A percentile compares a stretch with the other conserved stretches of the same genome.
phyloP scores from a whole-genome alignment of 53 echinoderm and acorn worm species.

The Arbacia lixula region DNA sequence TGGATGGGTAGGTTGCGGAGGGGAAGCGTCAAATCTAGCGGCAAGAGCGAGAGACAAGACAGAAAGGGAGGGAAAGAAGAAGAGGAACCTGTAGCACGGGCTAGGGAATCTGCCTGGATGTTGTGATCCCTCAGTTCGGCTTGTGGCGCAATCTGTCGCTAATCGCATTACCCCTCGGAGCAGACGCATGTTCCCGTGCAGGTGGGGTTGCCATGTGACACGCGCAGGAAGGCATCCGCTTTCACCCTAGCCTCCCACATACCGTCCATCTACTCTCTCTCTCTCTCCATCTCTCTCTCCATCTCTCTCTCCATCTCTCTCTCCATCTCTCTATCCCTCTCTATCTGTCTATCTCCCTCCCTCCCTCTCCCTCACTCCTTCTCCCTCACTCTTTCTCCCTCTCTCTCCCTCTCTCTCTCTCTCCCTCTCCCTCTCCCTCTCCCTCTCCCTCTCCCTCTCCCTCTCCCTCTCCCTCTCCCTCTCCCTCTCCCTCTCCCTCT shows the following conservation, averaged over 20 bases:
- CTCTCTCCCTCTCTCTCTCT: neutral
- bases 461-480: neutral
- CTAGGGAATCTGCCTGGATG: neutral
- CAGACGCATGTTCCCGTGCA: conserved; percentile 38
- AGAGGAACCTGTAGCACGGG: too few relatives aligned
- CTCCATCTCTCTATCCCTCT: neutral
- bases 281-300: neutral
- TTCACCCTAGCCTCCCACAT: conserved; percentile 30
- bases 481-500: neutral
- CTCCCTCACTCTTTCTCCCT: neutral
- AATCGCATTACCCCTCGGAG: conserved; percentile 37
- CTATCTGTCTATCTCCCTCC: neutral
- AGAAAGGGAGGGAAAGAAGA: too few relatives aligned
- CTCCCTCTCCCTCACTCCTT: neutral
- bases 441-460: neutral
- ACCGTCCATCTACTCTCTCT: conserved; percentile 4
- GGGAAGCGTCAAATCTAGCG: conserved; percentile 12
- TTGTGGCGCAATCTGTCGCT: conserved; percentile 36
- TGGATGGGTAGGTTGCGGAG: conserved; percentile 14
- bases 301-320: neutral
- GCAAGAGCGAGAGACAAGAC: too few relatives aligned
- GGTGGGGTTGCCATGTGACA: conserved; percentile 46
- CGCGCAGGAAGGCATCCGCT: conserved; percentile 24
- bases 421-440: conserved; percentile 13
- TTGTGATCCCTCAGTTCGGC: conserved; percentile 16